Evolutionary conservation across 2,797 vertebrate genomes (phyloP), one percentile per base, ranked within the genome.

Genomic region (Amazonetta brasiliensis): DNA sequence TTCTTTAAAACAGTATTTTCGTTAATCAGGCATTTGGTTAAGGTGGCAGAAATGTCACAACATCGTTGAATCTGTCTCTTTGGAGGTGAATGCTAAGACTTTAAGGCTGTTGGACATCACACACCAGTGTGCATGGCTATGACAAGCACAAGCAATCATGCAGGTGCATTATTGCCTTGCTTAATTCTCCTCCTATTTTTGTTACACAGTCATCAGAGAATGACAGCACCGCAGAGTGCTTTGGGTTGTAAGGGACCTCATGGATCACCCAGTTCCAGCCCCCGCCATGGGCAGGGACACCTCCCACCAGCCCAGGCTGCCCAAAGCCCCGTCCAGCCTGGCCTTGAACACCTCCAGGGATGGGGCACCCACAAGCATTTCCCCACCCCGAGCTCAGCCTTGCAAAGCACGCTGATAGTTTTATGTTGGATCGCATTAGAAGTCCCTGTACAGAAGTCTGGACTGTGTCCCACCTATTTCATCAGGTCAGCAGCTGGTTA

Each of bases 111-210:
- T 4, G 2, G 19, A 41, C 2, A 4, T 31, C 21, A 35, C 13
- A 2, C 41, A 25, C 9, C 50, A 16, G 3, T 31, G 6, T 17
- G 18, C 0, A 1, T 72, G 44, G 21, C 31, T 58, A 1, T 63
- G 43, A 39, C 17, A 59, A n/a, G 28, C 21, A 59, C 11, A 44
- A 33, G 21, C 43, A 33, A 18, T n/a, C 35, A 2, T 2, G 2
- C 2, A 44, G 10, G 6, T 44, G 12, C 72, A 59, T 48, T 23
- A 59, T 55, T 62, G 37, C 46, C 13, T 17, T 58, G 0, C 14
- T 25, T 22, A 4, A 2, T 4, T 84, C 84, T 63, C 33, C 30
- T 58, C 73, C 25, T 81, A 18, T 13, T 55, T 50, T 46, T 55
- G 8, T 66, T 63, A 71, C 14, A 9, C 9, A 55, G 33, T 48